These are phyloP conservation scores for Rhagonycha fulva DNA, from an alignment of 2,888 invertebrate genomes.

Conservation along the genomic window DNA sequence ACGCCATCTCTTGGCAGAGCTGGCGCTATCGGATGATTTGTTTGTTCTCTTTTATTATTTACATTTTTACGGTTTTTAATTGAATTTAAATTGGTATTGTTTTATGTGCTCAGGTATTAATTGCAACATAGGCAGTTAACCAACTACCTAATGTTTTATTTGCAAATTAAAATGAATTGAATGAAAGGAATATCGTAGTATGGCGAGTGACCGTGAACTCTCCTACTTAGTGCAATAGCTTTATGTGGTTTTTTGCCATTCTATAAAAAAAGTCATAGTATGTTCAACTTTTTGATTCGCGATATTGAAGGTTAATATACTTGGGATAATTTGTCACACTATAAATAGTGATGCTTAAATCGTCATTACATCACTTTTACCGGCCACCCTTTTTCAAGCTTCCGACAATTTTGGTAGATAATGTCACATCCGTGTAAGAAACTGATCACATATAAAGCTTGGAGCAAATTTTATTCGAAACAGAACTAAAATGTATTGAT, in stretches of 20 bases:
- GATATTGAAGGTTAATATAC: conserved; percentile 30
- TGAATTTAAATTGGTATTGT: conserved; percentile 6
- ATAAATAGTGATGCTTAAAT: neutral
- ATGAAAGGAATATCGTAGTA: conserved; percentile 33
- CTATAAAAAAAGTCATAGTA: conserved; percentile 28
- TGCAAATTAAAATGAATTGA: conserved; percentile 33
- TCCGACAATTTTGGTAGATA: neutral
- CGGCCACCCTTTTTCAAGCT: neutral
- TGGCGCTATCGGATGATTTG: neutral
- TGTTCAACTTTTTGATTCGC: conserved; percentile 30
- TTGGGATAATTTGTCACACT: conserved; percentile 21
- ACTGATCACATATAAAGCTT: neutral
- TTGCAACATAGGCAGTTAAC: conserved; percentile 20
- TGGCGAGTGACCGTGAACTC: conserved; percentile 33
- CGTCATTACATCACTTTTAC: neutral
- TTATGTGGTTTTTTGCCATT: conserved; percentile 27
- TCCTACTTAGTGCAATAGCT: conserved; percentile 32
- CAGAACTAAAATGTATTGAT: conserved; percentile 2
- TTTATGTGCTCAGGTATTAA: conserved; percentile 24
- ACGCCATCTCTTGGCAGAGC: neutral
- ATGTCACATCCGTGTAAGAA: neutral
- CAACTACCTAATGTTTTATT: neutral
- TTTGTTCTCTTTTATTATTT: neutral
- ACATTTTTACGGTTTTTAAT: conserved; percentile 10
- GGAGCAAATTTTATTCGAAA: neutral